These are phyloP conservation scores for Anolis carolinensis DNA, from an alignment of 2,113 vertebrate genomes.

Conservation along the genomic window DNA sequence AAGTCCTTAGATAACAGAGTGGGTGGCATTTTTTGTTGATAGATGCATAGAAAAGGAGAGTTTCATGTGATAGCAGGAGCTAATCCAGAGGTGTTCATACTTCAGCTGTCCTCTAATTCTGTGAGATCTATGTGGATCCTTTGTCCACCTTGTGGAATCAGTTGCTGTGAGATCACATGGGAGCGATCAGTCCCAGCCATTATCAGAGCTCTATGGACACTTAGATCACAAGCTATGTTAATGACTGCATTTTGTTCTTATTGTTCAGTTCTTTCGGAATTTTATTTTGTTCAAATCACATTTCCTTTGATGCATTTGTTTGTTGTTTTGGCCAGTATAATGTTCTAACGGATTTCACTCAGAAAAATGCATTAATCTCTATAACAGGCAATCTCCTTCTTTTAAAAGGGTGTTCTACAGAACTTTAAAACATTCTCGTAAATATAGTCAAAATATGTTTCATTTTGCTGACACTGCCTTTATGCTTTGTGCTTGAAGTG, in stretches of 20 bases:
- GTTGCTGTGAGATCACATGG: not conserved
- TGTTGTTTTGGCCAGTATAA: constrained; percentile 1
- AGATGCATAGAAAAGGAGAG: no score
- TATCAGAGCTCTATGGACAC: not conserved
- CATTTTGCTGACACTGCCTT: constrained; percentile 14
- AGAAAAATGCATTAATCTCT: constrained; percentile 8
- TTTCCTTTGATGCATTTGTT: not conserved
- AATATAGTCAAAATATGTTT: constrained; percentile 42
- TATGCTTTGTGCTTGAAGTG: constrained; percentile 18
- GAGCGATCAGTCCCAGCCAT: not conserved
- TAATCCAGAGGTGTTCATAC: not conserved
- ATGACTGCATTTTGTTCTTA: not conserved
- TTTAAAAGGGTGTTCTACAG: not conserved
- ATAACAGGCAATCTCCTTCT: constrained; percentile 2
- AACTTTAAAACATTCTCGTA: constrained; percentile 21
- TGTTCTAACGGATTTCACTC: constrained; percentile 20
- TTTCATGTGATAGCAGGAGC: not conserved
- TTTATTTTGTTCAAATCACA: not conserved
- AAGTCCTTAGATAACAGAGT: not conserved
- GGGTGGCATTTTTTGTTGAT: no score
- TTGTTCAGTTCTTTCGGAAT: not conserved
- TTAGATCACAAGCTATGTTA: not conserved
- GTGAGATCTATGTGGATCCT: no score
- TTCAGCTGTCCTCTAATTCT: not conserved
- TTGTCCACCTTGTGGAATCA: not conserved